These are phyloP conservation scores for Maccullochella peelii DNA, from an alignment of 2,113 vertebrate species.

Conservation along the genomic window DNA sequence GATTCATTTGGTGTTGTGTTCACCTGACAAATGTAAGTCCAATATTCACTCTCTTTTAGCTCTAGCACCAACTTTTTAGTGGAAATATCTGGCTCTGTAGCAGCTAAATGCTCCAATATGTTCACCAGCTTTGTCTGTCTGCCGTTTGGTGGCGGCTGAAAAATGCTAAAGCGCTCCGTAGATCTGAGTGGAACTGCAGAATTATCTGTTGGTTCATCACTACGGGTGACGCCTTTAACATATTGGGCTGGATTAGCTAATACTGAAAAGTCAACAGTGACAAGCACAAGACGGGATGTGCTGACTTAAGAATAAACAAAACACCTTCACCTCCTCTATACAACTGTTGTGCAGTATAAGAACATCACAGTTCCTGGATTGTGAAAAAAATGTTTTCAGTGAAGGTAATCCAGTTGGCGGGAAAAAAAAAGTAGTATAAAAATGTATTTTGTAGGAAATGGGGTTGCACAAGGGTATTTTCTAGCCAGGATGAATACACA, in stretches of 20 bases:
- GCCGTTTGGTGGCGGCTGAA: background rate
- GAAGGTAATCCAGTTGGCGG: background rate
- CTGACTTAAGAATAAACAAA: background rate
- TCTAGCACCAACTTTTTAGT: background rate
- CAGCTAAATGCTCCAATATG: background rate
- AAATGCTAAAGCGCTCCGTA: background rate
- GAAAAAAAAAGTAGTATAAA: background rate
- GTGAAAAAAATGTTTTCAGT: background rate
- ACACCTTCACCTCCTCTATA: background rate
- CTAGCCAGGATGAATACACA: background rate
- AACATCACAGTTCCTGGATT: too few species aligned
- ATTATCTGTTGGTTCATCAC: background rate
- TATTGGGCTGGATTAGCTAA: background rate
- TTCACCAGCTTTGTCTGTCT: background rate
- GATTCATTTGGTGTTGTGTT: background rate
- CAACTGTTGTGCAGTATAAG: background rate
- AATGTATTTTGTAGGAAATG: background rate
- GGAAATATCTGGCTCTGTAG: background rate
- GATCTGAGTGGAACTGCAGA: too few species aligned
- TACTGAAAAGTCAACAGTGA: background rate
- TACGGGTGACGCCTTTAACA: background rate
- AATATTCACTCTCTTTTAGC: background rate
- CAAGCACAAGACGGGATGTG: background rate
- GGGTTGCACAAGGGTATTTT: background rate
- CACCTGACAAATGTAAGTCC: background rate